These are phyloP conservation scores for Tetanocera ferruginea DNA, from an alignment of 2,888 invertebrate genomes.

Conservation along the genomic window DNA sequence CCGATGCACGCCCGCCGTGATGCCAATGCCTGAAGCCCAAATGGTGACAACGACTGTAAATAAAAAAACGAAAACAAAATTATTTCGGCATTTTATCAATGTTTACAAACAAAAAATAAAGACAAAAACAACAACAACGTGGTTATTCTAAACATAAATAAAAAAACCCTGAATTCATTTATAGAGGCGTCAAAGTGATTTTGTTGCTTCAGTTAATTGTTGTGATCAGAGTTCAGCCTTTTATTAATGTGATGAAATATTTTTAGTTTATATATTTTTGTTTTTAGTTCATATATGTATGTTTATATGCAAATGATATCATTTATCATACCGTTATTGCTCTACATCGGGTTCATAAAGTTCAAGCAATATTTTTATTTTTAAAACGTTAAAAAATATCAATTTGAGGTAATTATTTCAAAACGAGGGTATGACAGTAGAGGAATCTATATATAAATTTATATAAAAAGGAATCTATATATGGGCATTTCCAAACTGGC, in stretches of 20 bases:
- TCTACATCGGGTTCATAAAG: too few relatives aligned
- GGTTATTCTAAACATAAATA: not conserved
- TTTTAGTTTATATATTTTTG: not conserved
- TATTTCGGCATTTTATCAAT: not conserved
- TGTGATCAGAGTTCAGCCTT: slow-evolving; percentile 41
- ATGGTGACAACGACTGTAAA: slow-evolving; percentile 72
- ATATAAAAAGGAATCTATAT: too few relatives aligned
- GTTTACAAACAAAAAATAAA: too few relatives aligned
- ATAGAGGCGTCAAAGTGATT: slow-evolving; percentile 7
- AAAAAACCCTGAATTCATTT: not conserved
- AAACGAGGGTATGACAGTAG: too few relatives aligned
- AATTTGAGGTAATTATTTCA: too few relatives aligned
- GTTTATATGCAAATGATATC: not conserved
- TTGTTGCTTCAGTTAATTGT: slow-evolving; percentile 33
- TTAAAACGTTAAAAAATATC: too few relatives aligned
- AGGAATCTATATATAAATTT: too few relatives aligned
- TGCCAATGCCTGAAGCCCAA: slow-evolving; percentile 84
- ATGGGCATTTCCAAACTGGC: too few relatives aligned
- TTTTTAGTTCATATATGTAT: slow-evolving; percentile 9
- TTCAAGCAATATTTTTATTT: too few relatives aligned
- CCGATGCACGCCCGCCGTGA: slow-evolving; percentile 85
- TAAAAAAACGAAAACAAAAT: slow-evolving; percentile 3
- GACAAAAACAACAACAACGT: not conserved
- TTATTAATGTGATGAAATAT: not conserved
- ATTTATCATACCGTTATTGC: not conserved